A percentile compares a stretch with the other conserved stretches of the same genome.
Evolutionary conservation across 2,113 vertebrate species (phyloP).

Genomic region (Nematolebias whitei): DNA sequence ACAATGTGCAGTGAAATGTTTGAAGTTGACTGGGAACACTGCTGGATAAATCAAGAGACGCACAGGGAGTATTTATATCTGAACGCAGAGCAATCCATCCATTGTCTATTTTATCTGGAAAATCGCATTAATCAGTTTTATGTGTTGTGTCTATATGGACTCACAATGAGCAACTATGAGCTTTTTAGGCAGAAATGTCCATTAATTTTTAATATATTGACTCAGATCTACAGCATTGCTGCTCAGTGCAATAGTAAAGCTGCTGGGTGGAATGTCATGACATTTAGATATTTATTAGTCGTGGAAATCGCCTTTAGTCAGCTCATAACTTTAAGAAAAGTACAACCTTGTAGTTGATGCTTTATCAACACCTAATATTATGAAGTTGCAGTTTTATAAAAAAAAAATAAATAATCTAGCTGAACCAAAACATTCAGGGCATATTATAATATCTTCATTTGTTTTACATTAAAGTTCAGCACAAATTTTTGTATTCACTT

Average conservation of each 20-base stretch:
- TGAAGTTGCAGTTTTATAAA: too few species aligned
- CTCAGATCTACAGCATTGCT: too few species aligned
- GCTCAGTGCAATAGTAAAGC: background rate
- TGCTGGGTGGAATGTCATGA: background rate
- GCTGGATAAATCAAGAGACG: constrained; percentile 6
- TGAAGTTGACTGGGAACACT: background rate
- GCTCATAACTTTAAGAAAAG: background rate
- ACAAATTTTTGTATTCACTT: too few species aligned
- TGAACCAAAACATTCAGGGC: too few species aligned
- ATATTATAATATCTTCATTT: too few species aligned
- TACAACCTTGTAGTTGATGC: background rate
- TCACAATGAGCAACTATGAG: background rate
- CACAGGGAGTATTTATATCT: background rate
- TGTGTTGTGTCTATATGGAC: background rate
- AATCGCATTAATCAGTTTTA: constrained; percentile 2
- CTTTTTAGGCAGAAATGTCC: too few species aligned
- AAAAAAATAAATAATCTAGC: too few species aligned
- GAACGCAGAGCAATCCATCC: background rate
- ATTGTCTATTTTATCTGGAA: background rate
- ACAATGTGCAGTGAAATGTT: background rate
- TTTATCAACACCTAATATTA: too few species aligned
- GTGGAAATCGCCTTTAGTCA: background rate
- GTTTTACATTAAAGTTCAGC: too few species aligned
- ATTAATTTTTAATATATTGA: too few species aligned
- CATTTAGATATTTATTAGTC: background rate